Evolutionary conservation across 1,140 invertebrate species (phyloP).

Genomic region (Chlorops oryzae): DNA sequence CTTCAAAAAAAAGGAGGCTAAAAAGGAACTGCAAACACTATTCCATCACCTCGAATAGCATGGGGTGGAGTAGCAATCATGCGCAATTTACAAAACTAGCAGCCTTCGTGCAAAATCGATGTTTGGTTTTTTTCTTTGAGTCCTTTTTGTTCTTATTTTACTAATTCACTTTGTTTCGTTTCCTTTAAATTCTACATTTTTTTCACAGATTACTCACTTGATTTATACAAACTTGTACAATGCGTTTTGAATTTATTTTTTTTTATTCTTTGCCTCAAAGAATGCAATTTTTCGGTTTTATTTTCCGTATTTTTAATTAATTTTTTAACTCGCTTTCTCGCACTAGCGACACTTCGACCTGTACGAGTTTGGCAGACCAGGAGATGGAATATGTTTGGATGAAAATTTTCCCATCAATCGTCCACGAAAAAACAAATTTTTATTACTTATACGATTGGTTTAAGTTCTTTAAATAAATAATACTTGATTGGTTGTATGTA

Average conservation of each 20-base stretch:
- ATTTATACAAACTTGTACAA: background rate
- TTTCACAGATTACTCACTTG: background rate
- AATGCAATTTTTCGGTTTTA: background rate
- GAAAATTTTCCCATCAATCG: background rate
- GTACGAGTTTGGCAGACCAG: background rate
- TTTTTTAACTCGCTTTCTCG: background rate
- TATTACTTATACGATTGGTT: too few relatives aligned
- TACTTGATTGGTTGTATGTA: too few relatives aligned
- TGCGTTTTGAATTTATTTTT: background rate
- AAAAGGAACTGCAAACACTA: too few relatives aligned
- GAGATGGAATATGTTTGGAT: background rate
- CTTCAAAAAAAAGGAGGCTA: too few relatives aligned
- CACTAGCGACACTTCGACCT: background rate
- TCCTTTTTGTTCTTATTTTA: background rate
- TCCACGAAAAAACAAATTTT: background rate
- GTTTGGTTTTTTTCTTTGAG: background rate
- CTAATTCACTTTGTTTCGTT: background rate
- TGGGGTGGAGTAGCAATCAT: too few relatives aligned
- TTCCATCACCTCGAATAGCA: too few relatives aligned
- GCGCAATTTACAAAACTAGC: too few relatives aligned
- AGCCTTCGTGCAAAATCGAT: too few relatives aligned
- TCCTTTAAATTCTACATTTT: background rate
- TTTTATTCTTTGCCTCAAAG: too few relatives aligned
- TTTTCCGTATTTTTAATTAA: background rate
- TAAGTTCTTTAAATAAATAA: too few relatives aligned